phyloP scores from a whole-genome alignment of 92 coral and sea anemone genomes.

The Diadumene lineata region DNA sequence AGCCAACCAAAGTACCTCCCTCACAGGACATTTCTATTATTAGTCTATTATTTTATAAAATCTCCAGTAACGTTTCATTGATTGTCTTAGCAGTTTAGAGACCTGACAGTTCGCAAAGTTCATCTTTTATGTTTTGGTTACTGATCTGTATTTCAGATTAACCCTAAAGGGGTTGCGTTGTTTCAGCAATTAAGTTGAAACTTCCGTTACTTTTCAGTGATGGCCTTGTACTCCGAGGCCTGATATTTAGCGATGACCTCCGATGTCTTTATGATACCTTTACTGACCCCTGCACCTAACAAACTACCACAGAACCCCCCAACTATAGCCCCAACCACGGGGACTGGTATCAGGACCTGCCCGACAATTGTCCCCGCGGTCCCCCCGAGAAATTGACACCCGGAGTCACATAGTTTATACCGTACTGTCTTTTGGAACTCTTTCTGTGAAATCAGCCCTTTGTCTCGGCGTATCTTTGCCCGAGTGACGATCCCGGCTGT shows the following conservation, averaged over 20 bases:
- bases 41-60: no score
- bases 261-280: conserved; percentile 94
- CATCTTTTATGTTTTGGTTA: no score
- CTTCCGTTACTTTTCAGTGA: conserved; percentile 42
- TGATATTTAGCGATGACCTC: conserved; percentile 81
- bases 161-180: no score
- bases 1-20: no score
- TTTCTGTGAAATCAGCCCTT: conserved; percentile 77
- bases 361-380: conserved; percentile 99
- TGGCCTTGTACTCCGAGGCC: conserved; percentile 48
- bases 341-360: conserved; percentile 99
- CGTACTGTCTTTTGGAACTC: conserved; percentile 86
- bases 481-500: conserved; percentile 92
- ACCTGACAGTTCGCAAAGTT: no score
- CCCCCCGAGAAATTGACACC: conserved; percentile 97
- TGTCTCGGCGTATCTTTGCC: conserved; percentile 85
- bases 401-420: conserved; percentile 84
- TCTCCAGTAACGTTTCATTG: no score
- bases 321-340: conserved; percentile 97
- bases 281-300: conserved; percentile 93
- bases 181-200: neutral
- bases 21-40: no score
- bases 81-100: no score
- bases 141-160: no score
- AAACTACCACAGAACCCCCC: conserved; percentile 98